Conservation (phyloP, 1,140 invertebrate species). For the Platorchestia sp. region DNA sequence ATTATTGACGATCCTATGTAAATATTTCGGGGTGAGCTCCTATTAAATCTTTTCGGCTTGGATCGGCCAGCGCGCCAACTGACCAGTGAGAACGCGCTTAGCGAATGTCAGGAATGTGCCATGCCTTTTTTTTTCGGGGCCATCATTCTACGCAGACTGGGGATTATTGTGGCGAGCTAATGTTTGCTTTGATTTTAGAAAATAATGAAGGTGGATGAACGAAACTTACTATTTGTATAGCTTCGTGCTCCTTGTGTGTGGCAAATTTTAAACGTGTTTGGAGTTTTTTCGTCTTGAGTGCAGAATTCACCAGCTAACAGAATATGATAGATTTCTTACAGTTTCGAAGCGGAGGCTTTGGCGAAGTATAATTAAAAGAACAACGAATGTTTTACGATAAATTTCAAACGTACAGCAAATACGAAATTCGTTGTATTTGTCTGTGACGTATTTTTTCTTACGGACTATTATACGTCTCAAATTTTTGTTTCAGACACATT, state of each 20-base stretch:
- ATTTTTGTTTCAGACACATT: too few species aligned
- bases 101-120: not conserved
- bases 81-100: conserved; percentile 9
- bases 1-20: conserved; percentile 54
- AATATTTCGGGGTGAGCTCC: conserved; percentile 19
- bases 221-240: not conserved
- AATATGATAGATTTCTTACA: not conserved
- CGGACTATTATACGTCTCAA: too few species aligned
- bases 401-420: too few species aligned
- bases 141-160: not conserved
- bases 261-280: not conserved
- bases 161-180: not conserved
- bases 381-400: too few species aligned
- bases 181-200: not conserved
- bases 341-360: not conserved
- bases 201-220: not conserved
- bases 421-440: too few species aligned
- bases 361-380: too few species aligned
- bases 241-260: too few species aligned
- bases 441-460: too few species aligned
- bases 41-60: conserved; percentile 50
- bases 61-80: conserved; percentile 15
- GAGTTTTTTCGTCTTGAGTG: not conserved
- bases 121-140: not conserved
- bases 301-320: not conserved